A percentile compares a stretch with the other conserved stretches of the same genome.
phyloP scores from a whole-genome alignment of 2,113 vertebrate genomes.

The Todiramphus chloris region DNA sequence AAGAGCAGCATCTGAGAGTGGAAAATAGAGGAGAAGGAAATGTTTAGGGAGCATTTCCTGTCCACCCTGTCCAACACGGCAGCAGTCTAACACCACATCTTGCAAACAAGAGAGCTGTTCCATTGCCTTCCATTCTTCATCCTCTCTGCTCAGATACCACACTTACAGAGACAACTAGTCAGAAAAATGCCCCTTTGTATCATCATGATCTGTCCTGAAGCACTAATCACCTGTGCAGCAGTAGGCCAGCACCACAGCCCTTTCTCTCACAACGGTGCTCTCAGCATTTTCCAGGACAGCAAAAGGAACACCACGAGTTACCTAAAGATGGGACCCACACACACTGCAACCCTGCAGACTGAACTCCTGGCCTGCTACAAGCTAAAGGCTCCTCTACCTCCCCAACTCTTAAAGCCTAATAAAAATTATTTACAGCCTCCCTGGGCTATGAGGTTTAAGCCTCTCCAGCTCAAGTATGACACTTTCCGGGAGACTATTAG shows the following conservation, averaged over 20 bases:
- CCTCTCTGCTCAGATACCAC: neutral
- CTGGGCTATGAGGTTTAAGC: neutral
- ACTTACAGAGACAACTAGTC: neutral
- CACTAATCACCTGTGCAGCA: neutral
- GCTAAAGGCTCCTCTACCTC: neutral
- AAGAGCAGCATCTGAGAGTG: neutral
- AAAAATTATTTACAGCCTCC: conserved; percentile 33
- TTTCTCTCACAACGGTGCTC: neutral
- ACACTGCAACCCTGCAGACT: neutral
- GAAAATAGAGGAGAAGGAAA: neutral
- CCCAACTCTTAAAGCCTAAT: neutral
- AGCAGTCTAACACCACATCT: neutral
- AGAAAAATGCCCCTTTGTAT: neutral
- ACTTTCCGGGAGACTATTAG: conserved; percentile 10
- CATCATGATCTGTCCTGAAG: neutral
- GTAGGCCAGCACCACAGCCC: neutral
- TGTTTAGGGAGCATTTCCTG: neutral
- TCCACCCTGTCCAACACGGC: neutral
- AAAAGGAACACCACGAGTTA: neutral
- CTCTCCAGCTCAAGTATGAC: conserved; percentile 33
- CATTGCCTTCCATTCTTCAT: neutral
- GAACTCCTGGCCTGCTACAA: neutral
- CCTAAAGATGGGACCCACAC: neutral
- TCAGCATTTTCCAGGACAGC: neutral
- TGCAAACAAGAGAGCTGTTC: neutral